Evolutionary conservation across 2,888 invertebrate genomes (phyloP), one percentile per base, ranked within the genome.

Genomic region (Gisinianus flammeolus): DNA sequence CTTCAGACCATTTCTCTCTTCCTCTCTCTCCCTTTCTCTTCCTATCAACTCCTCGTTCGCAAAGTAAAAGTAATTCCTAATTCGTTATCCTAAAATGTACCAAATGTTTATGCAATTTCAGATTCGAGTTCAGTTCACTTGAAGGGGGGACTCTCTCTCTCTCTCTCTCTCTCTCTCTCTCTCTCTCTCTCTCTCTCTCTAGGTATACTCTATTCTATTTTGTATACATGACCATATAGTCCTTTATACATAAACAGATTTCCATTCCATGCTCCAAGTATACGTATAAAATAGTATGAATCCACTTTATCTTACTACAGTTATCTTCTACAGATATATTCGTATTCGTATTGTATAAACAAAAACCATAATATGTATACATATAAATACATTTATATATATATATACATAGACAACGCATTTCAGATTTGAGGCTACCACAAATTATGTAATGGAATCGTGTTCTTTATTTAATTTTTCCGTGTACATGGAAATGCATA

Each of bases 161-260:
- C 56, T 56, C 56, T 56, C 56, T 56, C 56, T 56, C 56, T 4
- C 56, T 56, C 56, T 56, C 56, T 56, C 56, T 56, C 56, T 56
- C 56, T 12, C 56, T 56, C 56, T 56, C 56, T 56, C n/a, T 56
- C 56, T n/a, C 52, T 56, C 56, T 56, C 5, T 56, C 56, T 12
- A 56, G 19, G 22, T 22, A 56, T 56, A 56, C 4, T n/a, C 4
- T 56, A 56, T 56, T n/a, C 19, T 19, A 8, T 19, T 19, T 44
- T 44, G 52, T 19, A 44, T 44, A 44, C 52, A 44, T 44, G 8
- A 12, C 10, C 52, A 44, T n/a, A n/a, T n/a, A n/a, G n/a, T n/a
- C n/a, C n/a, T n/a, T n/a, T n/a, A n/a, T n/a, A n/a, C n/a, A n/a
- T n/a, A n/a, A n/a, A n/a, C n/a, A n/a, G n/a, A n/a, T n/a, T n/a